A percentile compares a stretch with the other conserved stretches of the same genome.
Evolutionary conservation across 2,113 vertebrate species (phyloP).

Genomic region (Fregata magnificens): DNA sequence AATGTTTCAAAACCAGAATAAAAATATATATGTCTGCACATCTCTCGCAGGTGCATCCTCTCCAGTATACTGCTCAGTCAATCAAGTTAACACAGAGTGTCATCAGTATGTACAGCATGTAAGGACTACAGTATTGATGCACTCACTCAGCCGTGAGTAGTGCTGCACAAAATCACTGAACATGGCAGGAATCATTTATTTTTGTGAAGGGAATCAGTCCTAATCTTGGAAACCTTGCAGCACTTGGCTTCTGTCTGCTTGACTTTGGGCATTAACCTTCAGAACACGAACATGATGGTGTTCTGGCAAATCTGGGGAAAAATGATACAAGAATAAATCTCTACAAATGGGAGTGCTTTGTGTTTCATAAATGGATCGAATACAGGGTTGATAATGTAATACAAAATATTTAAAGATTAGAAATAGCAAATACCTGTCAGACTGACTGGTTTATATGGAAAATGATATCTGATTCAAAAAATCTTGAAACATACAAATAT

Average conservation of each 20-base stretch:
- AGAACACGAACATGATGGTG: constrained; percentile 75
- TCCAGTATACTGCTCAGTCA: constrained; percentile 78
- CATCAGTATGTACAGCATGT: constrained; percentile 85
- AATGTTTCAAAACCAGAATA: constrained; percentile 74
- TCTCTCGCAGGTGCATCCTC: constrained; percentile 79
- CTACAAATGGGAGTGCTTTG: constrained; percentile 68
- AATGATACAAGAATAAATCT: constrained; percentile 72
- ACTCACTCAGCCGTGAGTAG: constrained; percentile 82
- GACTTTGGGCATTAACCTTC: constrained; percentile 86
- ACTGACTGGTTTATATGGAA: constrained; percentile 45
- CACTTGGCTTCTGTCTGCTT: constrained; percentile 81
- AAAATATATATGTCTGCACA: constrained; percentile 76
- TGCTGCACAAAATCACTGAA: constrained; percentile 82
- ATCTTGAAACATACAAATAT: constrained; percentile 30
- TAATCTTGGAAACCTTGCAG: constrained; percentile 83
- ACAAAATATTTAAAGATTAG: constrained; percentile 67
- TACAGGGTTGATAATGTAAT: constrained; percentile 60
- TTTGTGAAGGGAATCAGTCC: constrained; percentile 82
- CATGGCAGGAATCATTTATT: constrained; percentile 86
- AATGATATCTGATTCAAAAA: constrained; percentile 59
- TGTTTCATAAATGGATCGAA: constrained; percentile 66
- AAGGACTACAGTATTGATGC: constrained; percentile 82
- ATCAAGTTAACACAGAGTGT: constrained; percentile 83
- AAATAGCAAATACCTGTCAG: constrained; percentile 58
- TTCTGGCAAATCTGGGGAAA: constrained; percentile 72